Percentiles rank a stretch among this genome's conserved stretches.
Evolutionary conservation across 2,888 invertebrate species (phyloP).

Genomic region (Patella pellucida): DNA sequence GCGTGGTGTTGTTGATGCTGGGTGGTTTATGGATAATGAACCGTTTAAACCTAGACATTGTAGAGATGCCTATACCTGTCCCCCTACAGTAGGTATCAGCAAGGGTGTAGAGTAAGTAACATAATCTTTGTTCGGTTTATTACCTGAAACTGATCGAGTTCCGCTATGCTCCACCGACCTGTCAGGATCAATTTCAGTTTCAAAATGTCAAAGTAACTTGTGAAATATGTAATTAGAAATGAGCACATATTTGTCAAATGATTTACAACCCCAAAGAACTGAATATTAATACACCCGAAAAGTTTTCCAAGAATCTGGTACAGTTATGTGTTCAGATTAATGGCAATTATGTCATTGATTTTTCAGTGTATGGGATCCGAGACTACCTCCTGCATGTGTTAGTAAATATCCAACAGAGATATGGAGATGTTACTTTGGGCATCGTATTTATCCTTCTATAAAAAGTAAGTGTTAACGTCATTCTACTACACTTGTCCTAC

Average conservation of each 20-base stretch:
- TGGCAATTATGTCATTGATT: neutral
- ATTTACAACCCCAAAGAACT: no score
- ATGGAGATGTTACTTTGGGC: constrained; percentile 94
- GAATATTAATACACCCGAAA: no score
- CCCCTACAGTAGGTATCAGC: constrained; percentile 79
- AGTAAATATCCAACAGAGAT: constrained; percentile 80
- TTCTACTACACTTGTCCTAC: neutral
- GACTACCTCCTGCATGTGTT: constrained; percentile 83
- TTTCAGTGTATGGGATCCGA: constrained; percentile 79
- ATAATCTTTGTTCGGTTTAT: neutral
- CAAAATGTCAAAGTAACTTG: no score
- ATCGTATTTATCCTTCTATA: constrained; percentile 86
- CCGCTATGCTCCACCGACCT: neutral
- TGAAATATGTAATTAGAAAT: no score
- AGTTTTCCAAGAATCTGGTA: no score
- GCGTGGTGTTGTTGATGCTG: constrained; percentile 90
- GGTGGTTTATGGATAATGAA: constrained; percentile 93
- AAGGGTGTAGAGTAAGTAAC: constrained; percentile 78
- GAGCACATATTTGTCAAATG: neutral
- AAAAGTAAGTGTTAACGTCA: constrained; percentile 76
- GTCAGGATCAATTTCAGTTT: no score
- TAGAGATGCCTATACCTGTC: constrained; percentile 74
- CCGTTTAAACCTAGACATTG: constrained; percentile 76
- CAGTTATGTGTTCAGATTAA: no score
- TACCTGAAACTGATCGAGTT: neutral